Base-by-base conservation (phyloP, 37 sponge, comb jelly and placozoan species). In the Geodia barretti region DNA sequence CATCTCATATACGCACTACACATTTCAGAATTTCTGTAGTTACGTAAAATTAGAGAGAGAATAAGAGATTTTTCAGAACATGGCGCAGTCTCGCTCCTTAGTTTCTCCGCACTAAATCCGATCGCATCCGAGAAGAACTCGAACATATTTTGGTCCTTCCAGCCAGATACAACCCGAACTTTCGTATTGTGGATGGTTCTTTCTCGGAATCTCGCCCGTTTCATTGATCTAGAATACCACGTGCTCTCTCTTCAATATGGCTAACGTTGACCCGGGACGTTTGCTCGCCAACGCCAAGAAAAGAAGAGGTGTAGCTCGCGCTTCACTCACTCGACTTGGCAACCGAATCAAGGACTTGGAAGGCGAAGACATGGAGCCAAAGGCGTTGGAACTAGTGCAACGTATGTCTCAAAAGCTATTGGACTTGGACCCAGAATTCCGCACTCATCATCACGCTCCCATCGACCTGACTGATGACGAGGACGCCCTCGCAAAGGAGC, bases 111-210 rank as follows among this genome's bases (percentile, higher is more conserved):
- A n/a, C n/a, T n/a, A n/a, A n/a, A n/a, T n/a, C n/a, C n/a, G n/a
- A n/a, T n/a, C n/a, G n/a, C n/a, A 72, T 78, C 67, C 69, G 30
- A 60, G 32, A 60, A 59, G 68, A 71, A 71, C 80, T 80, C 80
- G 2, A 28, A 70, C 80, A 80, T 80, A 66, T 70, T 47, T 62
- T 80, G 80, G 80, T 80, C 80, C 80, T 70, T 69, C 70, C 60
- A 80, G 39, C 64, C 68, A 68, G 79, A 78, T 66, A 32, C n/a
- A 7, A 25, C 31, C 1, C 1, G 24, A 64, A 37, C 24, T 7
- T 25, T 1, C n/a, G 32, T 4, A 26, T 43, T 60, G 29, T 29
- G 29, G 25, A 5, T 34, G 68, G 42, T 7, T 8, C 20, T 72
- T 60, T 23, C 25, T 7, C 8, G 61, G 30, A n/a, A n/a, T n/a